Evolutionary conservation across 2,888 invertebrate species (phyloP), one percentile per base, ranked within the genome.

Genomic region (Pycnomerus fuliginosus): DNA sequence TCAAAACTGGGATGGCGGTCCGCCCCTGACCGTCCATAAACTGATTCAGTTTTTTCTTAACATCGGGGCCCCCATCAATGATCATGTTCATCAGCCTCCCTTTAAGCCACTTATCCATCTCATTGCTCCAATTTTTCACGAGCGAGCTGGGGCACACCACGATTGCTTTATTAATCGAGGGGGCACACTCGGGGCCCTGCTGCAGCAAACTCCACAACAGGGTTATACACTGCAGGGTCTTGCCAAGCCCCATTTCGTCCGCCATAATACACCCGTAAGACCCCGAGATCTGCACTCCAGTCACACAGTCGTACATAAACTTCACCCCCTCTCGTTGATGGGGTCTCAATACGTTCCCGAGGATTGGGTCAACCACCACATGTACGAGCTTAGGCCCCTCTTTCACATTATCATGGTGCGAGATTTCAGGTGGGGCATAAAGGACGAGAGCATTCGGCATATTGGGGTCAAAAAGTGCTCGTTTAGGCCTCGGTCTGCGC

Each of bases 301-400:
- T 94, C 2, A 98, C 96, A 75, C 98, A 99, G 68, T 99, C 96
- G 67, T 95, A 99, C 96, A 99, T 97, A 69, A 99, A 99, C 67
- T 91, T 91, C 0, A 99, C 98, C 20, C 99, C 99, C 78, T 99
- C 98, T 53, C 98, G 81, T 71, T 99, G 99, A 83, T 99, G 99
- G 0, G 99, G 98, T 31, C 99, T 77, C 2, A 99, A 74, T 43
- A 98, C 81, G 65, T 90, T 89, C 10, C 90, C 87, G 2, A 99
- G 75, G 1, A 88, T 69, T 0, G 99, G 99, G 77, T 99, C 99
- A 0, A 99, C 96, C 0, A 99, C 99, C 1, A 99, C 95, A 68
- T 98, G 97, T 1, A 99, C 97, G 65, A 80, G 78, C 37, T 76
- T 74, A 39, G 77, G 76, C 36, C 87, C 87, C 69, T 83, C 75